These are phyloP conservation scores for Carcharodon carcharias DNA, from an alignment of 2,797 vertebrate genomes.

Conservation along the genomic window DNA sequence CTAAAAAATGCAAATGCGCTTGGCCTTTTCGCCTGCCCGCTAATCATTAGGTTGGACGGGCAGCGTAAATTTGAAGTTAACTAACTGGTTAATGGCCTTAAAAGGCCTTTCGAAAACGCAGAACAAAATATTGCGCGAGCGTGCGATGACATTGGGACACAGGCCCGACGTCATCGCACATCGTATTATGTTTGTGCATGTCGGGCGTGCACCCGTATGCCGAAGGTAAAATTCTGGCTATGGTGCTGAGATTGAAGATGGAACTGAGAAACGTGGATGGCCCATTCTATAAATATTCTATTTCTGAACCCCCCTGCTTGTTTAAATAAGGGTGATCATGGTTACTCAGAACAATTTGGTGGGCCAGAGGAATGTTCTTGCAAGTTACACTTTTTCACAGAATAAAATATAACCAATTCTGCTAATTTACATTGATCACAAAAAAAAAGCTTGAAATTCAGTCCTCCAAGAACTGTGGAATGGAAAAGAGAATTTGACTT, in stretches of 20 bases:
- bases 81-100: too few species aligned
- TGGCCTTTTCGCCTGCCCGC: too few species aligned
- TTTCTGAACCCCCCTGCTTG: background rate
- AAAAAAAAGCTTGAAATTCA: background rate
- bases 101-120: too few species aligned
- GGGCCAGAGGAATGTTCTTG: background rate
- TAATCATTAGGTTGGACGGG: too few species aligned
- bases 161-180: too few species aligned
- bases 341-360: background rate
- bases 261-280: background rate
- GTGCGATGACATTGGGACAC: too few species aligned
- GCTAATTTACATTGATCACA: background rate
- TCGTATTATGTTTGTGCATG: too few species aligned
- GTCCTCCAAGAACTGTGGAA: background rate
- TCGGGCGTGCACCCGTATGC: too few species aligned
- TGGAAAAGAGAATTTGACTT: background rate
- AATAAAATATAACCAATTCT: background rate
- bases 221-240: too few species aligned
- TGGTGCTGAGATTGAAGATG: background rate
- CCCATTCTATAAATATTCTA: background rate
- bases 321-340: background rate
- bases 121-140: too few species aligned
- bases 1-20: too few species aligned
- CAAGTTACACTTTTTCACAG: background rate
- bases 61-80: too few species aligned